Base-by-base conservation (phyloP, 1,140 invertebrate genomes). In the Orchestia grillus region DNA sequence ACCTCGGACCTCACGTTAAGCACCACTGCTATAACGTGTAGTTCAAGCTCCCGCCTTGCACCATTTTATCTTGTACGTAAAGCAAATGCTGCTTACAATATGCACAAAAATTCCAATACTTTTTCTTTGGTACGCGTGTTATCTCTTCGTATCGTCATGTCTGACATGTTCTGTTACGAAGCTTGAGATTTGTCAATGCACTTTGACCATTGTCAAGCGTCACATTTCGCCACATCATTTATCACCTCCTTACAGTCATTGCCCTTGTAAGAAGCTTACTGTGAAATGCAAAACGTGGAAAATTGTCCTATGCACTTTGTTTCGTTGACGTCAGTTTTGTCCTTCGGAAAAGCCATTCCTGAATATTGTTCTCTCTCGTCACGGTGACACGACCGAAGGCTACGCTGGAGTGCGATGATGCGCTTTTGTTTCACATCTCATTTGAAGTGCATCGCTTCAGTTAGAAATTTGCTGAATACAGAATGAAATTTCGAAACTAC, bases 241-340 rank as follows among this genome's bases (percentile, higher is more conserved):
- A 77, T 77, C 62, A 19, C 11, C 62, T 77, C 3, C 62, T 8
- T 77, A 77, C 62, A 28, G 11, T 77, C 28, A 77, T 19, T 77
- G 62, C 62, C 62, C 62, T 77, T 77, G 62, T 77, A 77, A 15
- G 62, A 19, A 77, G 62, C 62, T 77, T 77, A 77, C 62, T 23
- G 62, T 28, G 28, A 77, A 19, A 36, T 77, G 62, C 62, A 77
- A 1, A 77, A 23, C 11, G 88, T 90, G 36, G 28, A 42, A 42
- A 42, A 44, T 41, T 28, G 15, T 43, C 42, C 88, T 16, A 44
- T 15, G 42, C 88, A 11, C 92, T 91, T 94, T 94, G 44, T 94
- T 94, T 94, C 92, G 43, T n/a, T 94, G 43, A 47, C 92, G 92
- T 94, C 92, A 94, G 43, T 45, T 94, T n/a, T 45, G 92, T n/a